Evolutionary conservation across 2,888 invertebrate genomes (phyloP), one percentile per base, ranked within the genome.

Genomic region (Neoscelio sp.): DNA sequence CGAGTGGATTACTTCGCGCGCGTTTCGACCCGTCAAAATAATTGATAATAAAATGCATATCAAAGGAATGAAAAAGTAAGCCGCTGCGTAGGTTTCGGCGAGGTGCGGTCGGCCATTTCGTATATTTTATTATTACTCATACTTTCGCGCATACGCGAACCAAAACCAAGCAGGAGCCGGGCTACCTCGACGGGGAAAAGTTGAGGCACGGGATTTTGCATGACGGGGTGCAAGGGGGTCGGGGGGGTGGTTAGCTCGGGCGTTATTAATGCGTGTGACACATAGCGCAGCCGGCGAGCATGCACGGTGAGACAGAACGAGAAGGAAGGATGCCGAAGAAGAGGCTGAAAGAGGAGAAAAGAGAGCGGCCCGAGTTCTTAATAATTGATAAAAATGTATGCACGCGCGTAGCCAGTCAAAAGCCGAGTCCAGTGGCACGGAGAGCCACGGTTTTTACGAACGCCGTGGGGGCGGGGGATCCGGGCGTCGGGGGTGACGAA

Each of bases 321-420:
- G 78, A 77, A 67, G 64, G 70, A 67, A 70, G 62, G 76, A 74
- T 56, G 58, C 58, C 65, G 64, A 64, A 64, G 75, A 50, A 40
- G 68, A 46, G 56, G 30, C 62, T 50, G 60, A 46, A 33, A 54
- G 17, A 35, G 42, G 48, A 48, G 67, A 71, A 78, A 78, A 82
- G 78, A 82, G 81, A 76, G 75, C n/a, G n/a, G 71, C 68, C 85
- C 77, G 85, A 86, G 87, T 89, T 89, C 89, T 90, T 89, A 90
- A 90, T 89, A 90, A 90, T 89, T 89, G 89, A 90, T 89, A 90
- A 89, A 89, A 89, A 90, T 89, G 89, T 88, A 89, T 88, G 88
- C 86, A 87, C 83, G 82, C 84, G 86, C 83, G 82, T 81, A 82
- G 78, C 80, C 81, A 80, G 83, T 82, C 82, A 80, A 83, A 82